Conservation (phyloP, 2,113 vertebrate genomes). For the Turnix velox region DNA sequence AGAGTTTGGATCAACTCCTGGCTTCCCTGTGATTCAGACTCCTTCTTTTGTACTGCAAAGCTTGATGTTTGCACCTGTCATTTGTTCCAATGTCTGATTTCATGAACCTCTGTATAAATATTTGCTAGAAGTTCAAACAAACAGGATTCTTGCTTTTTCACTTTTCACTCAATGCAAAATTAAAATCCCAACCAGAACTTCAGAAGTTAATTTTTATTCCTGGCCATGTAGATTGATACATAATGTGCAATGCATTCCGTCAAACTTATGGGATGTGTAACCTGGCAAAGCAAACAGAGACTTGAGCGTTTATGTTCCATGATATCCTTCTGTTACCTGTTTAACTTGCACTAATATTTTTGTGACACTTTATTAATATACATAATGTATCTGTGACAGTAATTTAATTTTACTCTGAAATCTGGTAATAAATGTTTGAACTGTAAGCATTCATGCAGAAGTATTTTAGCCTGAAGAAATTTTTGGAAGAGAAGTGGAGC, state of each 20-base stretch:
- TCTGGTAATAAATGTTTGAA: slow-evolving; percentile 15
- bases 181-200: neutral
- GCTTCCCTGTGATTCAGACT: neutral
- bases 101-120: neutral
- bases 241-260: neutral
- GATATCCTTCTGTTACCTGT: slow-evolving; percentile 28
- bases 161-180: neutral
- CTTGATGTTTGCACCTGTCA: neutral
- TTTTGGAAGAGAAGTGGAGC: slow-evolving; percentile 3
- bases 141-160: neutral
- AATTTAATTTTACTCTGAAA: slow-evolving; percentile 37
- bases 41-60: neutral
- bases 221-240: neutral
- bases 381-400: neutral
- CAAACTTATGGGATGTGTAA: neutral
- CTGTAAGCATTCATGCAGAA: neutral
- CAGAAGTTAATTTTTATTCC: slow-evolving; percentile 35
- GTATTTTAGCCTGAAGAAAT: neutral
- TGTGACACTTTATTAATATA: slow-evolving; percentile 45
- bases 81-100: neutral
- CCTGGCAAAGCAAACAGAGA: slow-evolving; percentile 4
- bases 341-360: slow-evolving; percentile 37
- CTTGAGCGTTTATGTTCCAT: neutral
- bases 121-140: neutral
- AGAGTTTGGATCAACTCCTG: neutral